These are phyloP conservation scores for Griposia aprilina DNA, from an alignment of 2,888 invertebrate genomes.

Conservation along the genomic window DNA sequence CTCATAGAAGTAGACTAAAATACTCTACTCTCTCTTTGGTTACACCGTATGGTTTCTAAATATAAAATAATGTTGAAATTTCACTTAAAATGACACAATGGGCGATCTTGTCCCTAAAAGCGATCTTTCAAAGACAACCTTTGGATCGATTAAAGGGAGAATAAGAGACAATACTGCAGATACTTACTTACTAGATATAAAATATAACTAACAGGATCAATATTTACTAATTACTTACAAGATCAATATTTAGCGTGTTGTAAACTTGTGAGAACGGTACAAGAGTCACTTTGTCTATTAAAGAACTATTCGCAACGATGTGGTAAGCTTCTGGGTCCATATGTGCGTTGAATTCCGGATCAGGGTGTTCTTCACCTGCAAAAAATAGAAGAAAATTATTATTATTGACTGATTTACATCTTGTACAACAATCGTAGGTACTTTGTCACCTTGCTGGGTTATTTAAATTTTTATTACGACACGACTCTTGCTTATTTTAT, in stretches of 20 bases:
- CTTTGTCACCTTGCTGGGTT: not conserved
- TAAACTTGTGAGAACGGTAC: constrained; percentile 75
- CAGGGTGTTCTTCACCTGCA: constrained; percentile 62
- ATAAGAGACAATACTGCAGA: too few species aligned
- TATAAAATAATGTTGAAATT: too few species aligned
- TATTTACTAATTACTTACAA: constrained; percentile 70
- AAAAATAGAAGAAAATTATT: not conserved
- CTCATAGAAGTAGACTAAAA: too few species aligned
- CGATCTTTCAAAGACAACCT: too few species aligned
- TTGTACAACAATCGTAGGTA: not conserved
- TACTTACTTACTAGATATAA: too few species aligned
- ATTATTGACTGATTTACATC: not conserved
- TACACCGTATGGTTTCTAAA: too few species aligned
- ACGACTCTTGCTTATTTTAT: too few species aligned
- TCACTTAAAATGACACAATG: too few species aligned
- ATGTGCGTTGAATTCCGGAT: constrained; percentile 77
- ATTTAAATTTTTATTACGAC: too few species aligned
- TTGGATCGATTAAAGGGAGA: too few species aligned
- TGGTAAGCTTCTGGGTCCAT: constrained; percentile 80
- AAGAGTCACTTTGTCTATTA: constrained; percentile 74
- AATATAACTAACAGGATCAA: constrained; percentile 74
- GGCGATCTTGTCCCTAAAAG: too few species aligned
- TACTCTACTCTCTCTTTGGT: too few species aligned
- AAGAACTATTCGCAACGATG: constrained; percentile 70
- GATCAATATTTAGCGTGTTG: constrained; percentile 64